Evolutionary conservation across 2,113 vertebrate species (phyloP).

Genomic region (Pica pica): DNA sequence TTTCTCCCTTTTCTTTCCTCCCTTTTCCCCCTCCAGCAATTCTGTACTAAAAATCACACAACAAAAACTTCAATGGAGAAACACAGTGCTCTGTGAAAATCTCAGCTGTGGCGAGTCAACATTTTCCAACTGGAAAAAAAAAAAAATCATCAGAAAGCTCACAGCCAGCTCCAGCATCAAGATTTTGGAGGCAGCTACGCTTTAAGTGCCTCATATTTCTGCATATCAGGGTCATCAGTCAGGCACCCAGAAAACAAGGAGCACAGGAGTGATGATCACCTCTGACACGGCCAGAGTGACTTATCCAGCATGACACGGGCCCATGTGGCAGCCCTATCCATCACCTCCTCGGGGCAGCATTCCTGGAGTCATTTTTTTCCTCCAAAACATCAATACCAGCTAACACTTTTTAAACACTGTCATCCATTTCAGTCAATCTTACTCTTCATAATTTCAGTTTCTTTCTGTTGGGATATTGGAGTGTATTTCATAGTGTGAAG

Average conservation of each 20-base stretch:
- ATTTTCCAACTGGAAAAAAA: background rate
- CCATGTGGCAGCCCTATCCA: background rate
- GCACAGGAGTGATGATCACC: slow-evolving; percentile 19
- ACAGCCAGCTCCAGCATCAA: background rate
- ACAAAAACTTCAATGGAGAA: background rate
- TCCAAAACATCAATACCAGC: background rate
- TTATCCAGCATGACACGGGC: background rate
- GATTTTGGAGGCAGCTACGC: background rate
- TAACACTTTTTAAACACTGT: slow-evolving; percentile 17
- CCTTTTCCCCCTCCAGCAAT: background rate
- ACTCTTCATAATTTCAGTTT: background rate
- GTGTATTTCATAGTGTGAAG: background rate
- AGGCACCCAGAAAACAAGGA: background rate
- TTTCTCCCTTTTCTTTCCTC: background rate
- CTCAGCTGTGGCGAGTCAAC: background rate
- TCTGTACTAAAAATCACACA: background rate
- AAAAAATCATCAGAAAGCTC: background rate
- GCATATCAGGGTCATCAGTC: slow-evolving; percentile 9
- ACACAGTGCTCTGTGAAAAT: background rate
- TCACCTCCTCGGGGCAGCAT: background rate
- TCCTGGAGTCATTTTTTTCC: background rate
- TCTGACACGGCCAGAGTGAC: slow-evolving; percentile 29
- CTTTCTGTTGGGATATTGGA: background rate
- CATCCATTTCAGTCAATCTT: slow-evolving; percentile 17
- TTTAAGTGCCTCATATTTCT: slow-evolving; percentile 43